phyloP scores from a whole-genome alignment of 1,140 invertebrate species.

The Manduca sexta region DNA sequence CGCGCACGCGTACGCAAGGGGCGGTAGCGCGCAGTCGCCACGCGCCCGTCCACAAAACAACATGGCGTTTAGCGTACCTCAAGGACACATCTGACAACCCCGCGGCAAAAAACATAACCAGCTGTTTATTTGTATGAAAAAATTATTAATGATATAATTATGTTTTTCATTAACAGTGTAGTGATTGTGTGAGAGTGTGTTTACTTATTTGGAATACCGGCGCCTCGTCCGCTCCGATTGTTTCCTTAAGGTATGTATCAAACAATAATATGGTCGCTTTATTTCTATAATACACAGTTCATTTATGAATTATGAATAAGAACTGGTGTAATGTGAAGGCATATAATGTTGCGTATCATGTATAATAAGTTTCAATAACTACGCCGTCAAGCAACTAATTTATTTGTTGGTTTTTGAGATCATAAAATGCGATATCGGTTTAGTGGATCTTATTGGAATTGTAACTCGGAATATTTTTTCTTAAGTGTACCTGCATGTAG shows the following conservation, averaged over 20 bases:
- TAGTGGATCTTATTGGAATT: too few relatives aligned
- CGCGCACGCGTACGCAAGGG: conserved; percentile 53
- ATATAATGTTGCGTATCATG: too few relatives aligned
- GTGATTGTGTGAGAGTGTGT: conserved; percentile 28
- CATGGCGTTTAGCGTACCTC: conserved; percentile 54
- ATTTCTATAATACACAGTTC: conserved; percentile 11
- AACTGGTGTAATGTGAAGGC: too few relatives aligned
- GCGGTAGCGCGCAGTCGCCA: conserved; percentile 65
- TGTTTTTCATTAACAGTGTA: conserved; percentile 13
- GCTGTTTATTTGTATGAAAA: conserved; percentile 28
- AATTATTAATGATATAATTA: conserved; percentile 4
- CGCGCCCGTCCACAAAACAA: conserved; percentile 60
- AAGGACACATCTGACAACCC: conserved; percentile 58
- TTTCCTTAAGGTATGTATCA: conserved; percentile 53
- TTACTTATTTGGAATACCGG: conserved; percentile 49
- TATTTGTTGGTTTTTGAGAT: too few relatives aligned
- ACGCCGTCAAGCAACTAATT: too few relatives aligned
- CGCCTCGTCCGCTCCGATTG: conserved; percentile 27
- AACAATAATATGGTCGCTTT: conserved; percentile 20
- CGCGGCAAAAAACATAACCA: conserved; percentile 42
- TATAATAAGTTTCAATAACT: too few relatives aligned
- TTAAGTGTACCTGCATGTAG: too few relatives aligned
- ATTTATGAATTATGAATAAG: background rate
- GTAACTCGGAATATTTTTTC: too few relatives aligned
- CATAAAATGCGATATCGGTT: too few relatives aligned